Evolutionary conservation across 2,888 invertebrate genomes (phyloP), one percentile per base, ranked within the genome.

Genomic region (Archips crataeganus): DNA sequence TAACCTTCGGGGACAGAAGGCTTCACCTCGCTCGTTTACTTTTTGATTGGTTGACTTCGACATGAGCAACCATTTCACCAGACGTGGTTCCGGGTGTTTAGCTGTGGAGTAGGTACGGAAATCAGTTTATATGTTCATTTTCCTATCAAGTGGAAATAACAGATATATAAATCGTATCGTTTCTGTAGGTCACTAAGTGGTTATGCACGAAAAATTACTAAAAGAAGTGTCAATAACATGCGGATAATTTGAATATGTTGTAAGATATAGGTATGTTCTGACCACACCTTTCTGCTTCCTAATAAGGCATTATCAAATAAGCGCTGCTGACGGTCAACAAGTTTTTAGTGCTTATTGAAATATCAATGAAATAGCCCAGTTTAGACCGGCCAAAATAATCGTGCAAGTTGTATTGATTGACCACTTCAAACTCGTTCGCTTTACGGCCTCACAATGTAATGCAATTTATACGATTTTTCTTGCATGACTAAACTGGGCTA

Each of bases 1-100:
- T 79, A 88, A 85, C 87, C 86, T 87, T 84, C 85, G 54, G 54
- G 57, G 36, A 60, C 15, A 80, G 85, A 85, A 85, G 84, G 82
- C 83, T 82, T 84, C 86, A 84, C 84, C 85, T 84, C 77, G 82
- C 81, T 79, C 77, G 75, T 76, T 78, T 34, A 60, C 34, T 68
- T 47, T 42, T 67, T 66, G 60, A 39, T 66, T 70, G 74, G 74
- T 51, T 4, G 74, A 54, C 54, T 61, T 51, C 42, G 65, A 34
- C 36, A 61, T 42, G 68, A 60, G 34, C 57, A 64, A 68, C 60
- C 66, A 63, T 67, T 49, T 32, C 65, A 62, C 72, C 75, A 71
- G 69, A 47, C 69, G 59, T 42, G 67, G 51, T 70, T 65, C 69
- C 64, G 36, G 39, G 11, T 11, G 65, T 45, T 69, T 47, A 75